Percentiles rank a stretch among this genome's conserved stretches.
phyloP scores from a whole-genome alignment of 2,113 vertebrate species.

The Lepisosteus oculatus region DNA sequence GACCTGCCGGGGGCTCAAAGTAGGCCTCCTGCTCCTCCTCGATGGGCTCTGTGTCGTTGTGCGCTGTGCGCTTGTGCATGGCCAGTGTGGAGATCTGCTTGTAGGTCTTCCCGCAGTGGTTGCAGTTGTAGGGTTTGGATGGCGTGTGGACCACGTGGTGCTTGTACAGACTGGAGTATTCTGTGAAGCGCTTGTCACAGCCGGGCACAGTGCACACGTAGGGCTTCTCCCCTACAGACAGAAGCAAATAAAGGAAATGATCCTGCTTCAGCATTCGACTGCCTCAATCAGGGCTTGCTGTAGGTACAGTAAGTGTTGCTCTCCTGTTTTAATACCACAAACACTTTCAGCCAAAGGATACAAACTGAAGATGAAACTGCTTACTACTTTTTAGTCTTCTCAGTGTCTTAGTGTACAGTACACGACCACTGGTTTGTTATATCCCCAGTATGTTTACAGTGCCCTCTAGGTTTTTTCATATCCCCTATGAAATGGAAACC shows the following conservation, averaged over 20 bases:
- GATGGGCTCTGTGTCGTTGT: constrained; percentile 95
- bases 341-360: too few species aligned
- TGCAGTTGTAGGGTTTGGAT: constrained; percentile 98
- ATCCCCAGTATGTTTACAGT: too few species aligned
- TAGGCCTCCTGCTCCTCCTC: constrained; percentile 96
- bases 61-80: constrained; percentile 96
- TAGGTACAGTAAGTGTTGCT: too few species aligned
- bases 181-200: constrained; percentile 97
- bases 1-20: constrained; percentile 91
- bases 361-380: too few species aligned
- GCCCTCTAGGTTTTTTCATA: too few species aligned
- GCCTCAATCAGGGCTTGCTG: too few species aligned
- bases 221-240: constrained; percentile 85
- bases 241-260: constrained; percentile 17
- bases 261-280: too few species aligned
- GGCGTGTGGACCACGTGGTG: constrained; percentile 98
- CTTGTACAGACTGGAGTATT: constrained; percentile 98
- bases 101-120: constrained; percentile 97
- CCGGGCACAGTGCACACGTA: constrained; percentile 98
- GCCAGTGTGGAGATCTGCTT: constrained; percentile 97
- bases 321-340: too few species aligned
- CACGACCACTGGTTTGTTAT: too few species aligned
- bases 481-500: too few species aligned
- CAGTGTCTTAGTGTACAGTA: too few species aligned
- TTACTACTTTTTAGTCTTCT: too few species aligned